A percentile compares a stretch with the other conserved stretches of the same genome.
phyloP scores from a whole-genome alignment of 2,888 invertebrate species.

The Ctena decussata region DNA sequence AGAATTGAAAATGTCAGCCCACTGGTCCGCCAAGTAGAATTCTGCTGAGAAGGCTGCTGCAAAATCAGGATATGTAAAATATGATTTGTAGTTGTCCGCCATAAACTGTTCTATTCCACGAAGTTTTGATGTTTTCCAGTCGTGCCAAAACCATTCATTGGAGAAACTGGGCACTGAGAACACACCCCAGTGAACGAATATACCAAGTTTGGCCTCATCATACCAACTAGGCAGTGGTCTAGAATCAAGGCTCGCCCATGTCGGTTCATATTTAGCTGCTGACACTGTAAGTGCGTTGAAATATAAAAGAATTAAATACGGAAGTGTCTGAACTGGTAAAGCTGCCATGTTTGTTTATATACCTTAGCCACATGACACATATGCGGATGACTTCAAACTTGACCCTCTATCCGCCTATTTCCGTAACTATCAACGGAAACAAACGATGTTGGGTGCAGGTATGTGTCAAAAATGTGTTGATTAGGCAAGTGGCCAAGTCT shows the following conservation, averaged over 20 bases:
- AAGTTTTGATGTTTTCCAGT: not conserved
- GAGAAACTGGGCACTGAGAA: constrained; percentile 95
- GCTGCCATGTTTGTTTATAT: not conserved
- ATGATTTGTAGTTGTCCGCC: constrained; percentile 93
- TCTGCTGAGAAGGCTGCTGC: constrained; percentile 94
- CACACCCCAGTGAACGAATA: constrained; percentile 98
- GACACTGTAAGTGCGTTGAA: not conserved
- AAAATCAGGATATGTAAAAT: constrained; percentile 96
- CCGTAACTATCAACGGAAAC: too few species aligned
- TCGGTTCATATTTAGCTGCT: constrained; percentile 88
- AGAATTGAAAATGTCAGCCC: constrained; percentile 93
- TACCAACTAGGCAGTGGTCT: constrained; percentile 95
- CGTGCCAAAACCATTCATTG: constrained; percentile 87
- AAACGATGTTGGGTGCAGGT: too few species aligned
- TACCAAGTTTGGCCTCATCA: constrained; percentile 95
- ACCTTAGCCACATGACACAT: not conserved
- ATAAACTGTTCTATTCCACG: constrained; percentile 89
- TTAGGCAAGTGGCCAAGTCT: too few species aligned
- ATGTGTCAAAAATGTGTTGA: too few species aligned
- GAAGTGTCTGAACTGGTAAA: not conserved
- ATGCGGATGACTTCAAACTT: too few species aligned
- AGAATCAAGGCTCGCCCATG: constrained; percentile 94
- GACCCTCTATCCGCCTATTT: too few species aligned
- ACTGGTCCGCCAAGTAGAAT: constrained; percentile 93
- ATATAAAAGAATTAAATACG: not conserved